A percentile compares a stretch with the other conserved stretches of the same genome.
Conservation (phyloP, 2,888 invertebrate genomes). For the Calameuta filiformis region DNA sequence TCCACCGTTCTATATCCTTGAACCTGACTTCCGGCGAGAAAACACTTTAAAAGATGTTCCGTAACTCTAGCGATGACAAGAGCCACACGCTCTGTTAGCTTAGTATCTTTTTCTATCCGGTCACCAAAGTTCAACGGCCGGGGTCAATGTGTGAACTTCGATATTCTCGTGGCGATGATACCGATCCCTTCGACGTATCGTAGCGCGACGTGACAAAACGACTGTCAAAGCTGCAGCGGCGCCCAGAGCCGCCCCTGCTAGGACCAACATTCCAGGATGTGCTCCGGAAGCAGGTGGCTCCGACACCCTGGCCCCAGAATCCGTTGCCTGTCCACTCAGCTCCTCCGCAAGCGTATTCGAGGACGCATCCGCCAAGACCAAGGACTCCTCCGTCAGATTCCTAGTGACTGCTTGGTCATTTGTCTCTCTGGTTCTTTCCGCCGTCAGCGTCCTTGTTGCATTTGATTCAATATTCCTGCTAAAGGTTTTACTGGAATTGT, state of each 20-base stretch:
- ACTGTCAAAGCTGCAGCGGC: conserved; percentile 69
- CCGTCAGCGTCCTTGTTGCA: background rate
- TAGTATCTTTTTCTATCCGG: conserved; percentile 37
- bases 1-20: background rate
- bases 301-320: conserved; percentile 48
- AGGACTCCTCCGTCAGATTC: conserved; percentile 49
- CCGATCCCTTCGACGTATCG: conserved; percentile 48
- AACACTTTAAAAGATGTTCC: background rate
- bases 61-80: background rate
- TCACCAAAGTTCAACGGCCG: conserved; percentile 80
- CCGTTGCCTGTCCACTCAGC: conserved; percentile 50
- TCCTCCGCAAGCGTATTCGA: conserved; percentile 55
- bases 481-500: conserved; percentile 10
- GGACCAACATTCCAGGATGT: conserved; percentile 71
- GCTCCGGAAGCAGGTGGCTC: conserved; percentile 56
- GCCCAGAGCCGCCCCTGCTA: conserved; percentile 69
- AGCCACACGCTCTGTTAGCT: background rate
- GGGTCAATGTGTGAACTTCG: conserved; percentile 72
- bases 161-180: conserved; percentile 66
- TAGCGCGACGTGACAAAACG: conserved; percentile 65
- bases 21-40: background rate
- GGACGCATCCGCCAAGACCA: conserved; percentile 59
- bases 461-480: conserved; percentile 24
- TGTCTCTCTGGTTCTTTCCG: background rate
- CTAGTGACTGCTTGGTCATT: conserved; percentile 24